Evolutionary conservation across 2,888 invertebrate genomes (phyloP).

Genomic region (Cataglyphis livida): DNA sequence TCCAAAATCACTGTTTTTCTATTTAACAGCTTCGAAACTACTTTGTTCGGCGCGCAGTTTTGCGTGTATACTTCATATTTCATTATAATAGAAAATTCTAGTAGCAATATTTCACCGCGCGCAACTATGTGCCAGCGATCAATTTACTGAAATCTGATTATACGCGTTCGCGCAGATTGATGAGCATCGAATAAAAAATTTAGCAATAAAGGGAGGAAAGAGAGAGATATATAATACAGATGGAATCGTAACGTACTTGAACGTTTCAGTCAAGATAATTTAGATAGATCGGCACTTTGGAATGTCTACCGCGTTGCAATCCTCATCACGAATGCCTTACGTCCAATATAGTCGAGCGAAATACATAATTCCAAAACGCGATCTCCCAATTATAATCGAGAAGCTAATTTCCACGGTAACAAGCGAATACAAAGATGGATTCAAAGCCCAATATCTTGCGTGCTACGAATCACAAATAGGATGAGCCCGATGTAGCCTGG

Average conservation of each 20-base stretch:
- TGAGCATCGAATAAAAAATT: slow-evolving; percentile 12
- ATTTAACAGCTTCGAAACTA: slow-evolving; percentile 29
- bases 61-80: slow-evolving; percentile 14
- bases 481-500: slow-evolving; percentile 66
- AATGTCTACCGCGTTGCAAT: slow-evolving; percentile 19
- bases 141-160: slow-evolving; percentile 35
- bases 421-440: slow-evolving; percentile 52
- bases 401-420: slow-evolving; percentile 60
- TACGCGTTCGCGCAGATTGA: slow-evolving; percentile 12
- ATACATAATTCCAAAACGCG: slow-evolving; percentile 39
- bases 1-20: slow-evolving; percentile 21
- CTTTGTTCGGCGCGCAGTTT: slow-evolving; percentile 5
- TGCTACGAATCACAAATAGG: slow-evolving; percentile 68
- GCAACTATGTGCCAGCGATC: slow-evolving; percentile 6
- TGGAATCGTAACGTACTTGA: neutral
- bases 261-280: slow-evolving; percentile 8
- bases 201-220: neutral
- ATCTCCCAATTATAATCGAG: slow-evolving; percentile 50
- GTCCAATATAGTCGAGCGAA: slow-evolving; percentile 18
- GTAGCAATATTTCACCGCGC: slow-evolving; percentile 33
- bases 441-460: slow-evolving; percentile 63
- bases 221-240: too few species aligned
- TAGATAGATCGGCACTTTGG: slow-evolving; percentile 23
- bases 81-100: slow-evolving; percentile 43
- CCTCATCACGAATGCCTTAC: slow-evolving; percentile 25